Evolutionary conservation across 92 coral and sea anemone species (phyloP).

Genomic region (Heteractis magnifica): DNA sequence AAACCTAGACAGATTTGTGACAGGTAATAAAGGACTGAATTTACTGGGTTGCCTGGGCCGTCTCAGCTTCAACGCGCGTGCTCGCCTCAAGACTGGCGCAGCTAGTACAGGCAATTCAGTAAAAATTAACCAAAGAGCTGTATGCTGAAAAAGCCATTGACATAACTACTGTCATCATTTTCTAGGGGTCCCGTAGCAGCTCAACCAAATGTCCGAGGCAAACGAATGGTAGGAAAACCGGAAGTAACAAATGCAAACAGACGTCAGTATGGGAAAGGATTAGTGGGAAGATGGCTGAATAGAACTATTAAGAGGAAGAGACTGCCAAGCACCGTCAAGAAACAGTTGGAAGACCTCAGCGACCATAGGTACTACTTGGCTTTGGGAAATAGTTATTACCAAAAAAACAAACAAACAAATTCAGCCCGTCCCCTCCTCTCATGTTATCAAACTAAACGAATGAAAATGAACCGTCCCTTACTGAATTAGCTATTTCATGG

Average conservation of each 20-base stretch:
- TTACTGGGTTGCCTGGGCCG: too few species aligned
- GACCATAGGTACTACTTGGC: conserved; percentile 90
- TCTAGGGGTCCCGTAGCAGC: conserved; percentile 32
- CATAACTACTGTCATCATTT: not conserved
- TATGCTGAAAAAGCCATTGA: not conserved
- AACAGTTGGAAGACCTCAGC: conserved; percentile 72
- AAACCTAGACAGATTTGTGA: too few species aligned
- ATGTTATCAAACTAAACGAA: too few species aligned
- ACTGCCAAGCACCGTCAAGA: conserved; percentile 79
- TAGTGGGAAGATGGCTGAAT: conserved; percentile 93
- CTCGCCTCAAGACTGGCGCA: too few species aligned
- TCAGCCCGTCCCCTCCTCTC: too few species aligned
- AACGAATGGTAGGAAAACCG: conserved; percentile 70
- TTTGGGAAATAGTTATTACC: too few species aligned
- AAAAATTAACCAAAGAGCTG: not conserved
- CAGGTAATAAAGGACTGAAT: too few species aligned
- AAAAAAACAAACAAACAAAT: too few species aligned
- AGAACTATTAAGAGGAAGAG: conserved; percentile 84
- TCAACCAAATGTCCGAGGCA: conserved; percentile 72
- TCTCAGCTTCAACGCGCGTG: too few species aligned
- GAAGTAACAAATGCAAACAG: conserved; percentile 65
- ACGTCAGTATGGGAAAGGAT: conserved; percentile 84
- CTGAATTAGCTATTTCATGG: too few species aligned
- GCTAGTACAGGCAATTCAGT: too few species aligned
- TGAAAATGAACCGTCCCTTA: too few species aligned